A percentile compares a stretch with the other conserved stretches of the same genome.
Evolutionary conservation across 1,140 invertebrate species (phyloP).

Genomic region (Helicoverpa zea): DNA sequence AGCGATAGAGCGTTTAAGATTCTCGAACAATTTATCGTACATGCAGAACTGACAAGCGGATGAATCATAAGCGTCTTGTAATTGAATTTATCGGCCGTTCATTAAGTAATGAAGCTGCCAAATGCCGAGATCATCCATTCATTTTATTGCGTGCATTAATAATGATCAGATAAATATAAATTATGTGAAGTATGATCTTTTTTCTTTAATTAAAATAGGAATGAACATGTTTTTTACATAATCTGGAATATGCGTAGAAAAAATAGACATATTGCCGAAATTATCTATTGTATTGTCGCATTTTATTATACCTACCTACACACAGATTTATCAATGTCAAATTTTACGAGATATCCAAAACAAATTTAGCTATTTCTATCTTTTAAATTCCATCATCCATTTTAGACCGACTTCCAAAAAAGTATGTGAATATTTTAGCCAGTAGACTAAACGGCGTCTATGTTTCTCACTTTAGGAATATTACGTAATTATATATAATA

Average conservation of each 20-base stretch:
- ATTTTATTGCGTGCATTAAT: slow-evolving; percentile 12
- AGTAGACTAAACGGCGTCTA: slow-evolving; percentile 2
- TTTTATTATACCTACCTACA: no score
- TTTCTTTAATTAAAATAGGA: neutral
- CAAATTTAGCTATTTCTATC: no score
- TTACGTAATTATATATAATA: slow-evolving; percentile 21
- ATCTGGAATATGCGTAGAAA: no score
- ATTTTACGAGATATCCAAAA: no score
- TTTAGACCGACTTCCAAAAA: neutral
- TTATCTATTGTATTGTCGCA: no score
- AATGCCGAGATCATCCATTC: neutral
- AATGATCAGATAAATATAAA: neutral
- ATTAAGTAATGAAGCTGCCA: neutral
- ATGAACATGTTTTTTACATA: no score
- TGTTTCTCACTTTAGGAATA: neutral
- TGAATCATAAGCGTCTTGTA: neutral
- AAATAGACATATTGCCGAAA: no score
- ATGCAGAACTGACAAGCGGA: neutral
- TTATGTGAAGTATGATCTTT: neutral
- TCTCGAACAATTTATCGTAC: neutral
- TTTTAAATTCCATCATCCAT: no score
- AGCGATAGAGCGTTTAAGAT: no score
- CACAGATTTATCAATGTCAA: no score
- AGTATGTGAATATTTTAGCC: neutral
- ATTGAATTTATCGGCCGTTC: neutral